Evolutionary conservation across 1,140 invertebrate genomes (phyloP).

Genomic region (Globodera rostochiensis): DNA sequence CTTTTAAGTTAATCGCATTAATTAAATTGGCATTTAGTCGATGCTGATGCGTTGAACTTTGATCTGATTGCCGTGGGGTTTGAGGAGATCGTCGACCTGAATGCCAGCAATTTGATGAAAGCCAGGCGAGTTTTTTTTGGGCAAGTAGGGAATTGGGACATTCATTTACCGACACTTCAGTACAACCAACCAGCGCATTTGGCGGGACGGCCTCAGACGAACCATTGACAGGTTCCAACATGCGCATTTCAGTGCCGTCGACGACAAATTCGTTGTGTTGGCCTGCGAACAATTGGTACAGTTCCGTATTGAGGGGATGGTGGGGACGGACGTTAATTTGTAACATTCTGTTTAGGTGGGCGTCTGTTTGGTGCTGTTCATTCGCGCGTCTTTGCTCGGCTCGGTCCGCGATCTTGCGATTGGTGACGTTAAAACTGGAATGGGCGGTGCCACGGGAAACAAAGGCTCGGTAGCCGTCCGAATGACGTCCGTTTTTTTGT

Average conservation of each 20-base stretch:
- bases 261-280: conserved; percentile 85
- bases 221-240: conserved; percentile 72
- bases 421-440: conserved; percentile 93
- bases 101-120: conserved; percentile 95
- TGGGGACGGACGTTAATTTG: neutral
- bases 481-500: conserved; percentile 84
- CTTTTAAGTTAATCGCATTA: conserved; percentile 28
- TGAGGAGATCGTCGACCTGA: conserved; percentile 98
- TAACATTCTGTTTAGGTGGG: conserved; percentile 68
- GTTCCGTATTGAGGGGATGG: neutral
- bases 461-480: conserved; percentile 95
- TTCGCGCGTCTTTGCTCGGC: conserved; percentile 81
- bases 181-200: conserved; percentile 90
- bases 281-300: conserved; percentile 90
- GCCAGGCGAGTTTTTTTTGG: conserved; percentile 72
- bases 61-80: conserved; percentile 93
- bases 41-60: conserved; percentile 39
- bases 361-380: conserved; percentile 93
- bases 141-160: conserved; percentile 13
- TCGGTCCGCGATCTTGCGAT: conserved; percentile 72
- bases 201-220: conserved; percentile 91
- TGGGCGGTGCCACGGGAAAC: conserved; percentile 87
- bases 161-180: conserved; percentile 67
- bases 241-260: conserved; percentile 66
- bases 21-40: conserved; percentile 34